Conservation (phyloP, 2,113 vertebrate genomes). For the Xiphophorus maculatus region DNA sequence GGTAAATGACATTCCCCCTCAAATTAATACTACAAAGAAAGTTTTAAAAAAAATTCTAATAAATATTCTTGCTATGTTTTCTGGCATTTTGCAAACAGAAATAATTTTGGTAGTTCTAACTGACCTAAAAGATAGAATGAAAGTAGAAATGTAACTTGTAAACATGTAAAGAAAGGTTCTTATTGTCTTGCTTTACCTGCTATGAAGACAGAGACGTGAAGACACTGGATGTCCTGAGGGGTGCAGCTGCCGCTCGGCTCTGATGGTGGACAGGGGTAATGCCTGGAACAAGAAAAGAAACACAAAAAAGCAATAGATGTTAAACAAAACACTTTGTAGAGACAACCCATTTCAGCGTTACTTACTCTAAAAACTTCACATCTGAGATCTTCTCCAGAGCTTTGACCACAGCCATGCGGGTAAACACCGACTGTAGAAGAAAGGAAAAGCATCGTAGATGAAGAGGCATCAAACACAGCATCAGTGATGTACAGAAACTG, state of each 20-base stretch:
- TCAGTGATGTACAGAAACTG: background rate
- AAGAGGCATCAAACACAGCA: background rate
- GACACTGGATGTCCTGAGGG: slow-evolving; percentile 87
- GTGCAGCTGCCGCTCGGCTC: slow-evolving; percentile 79
- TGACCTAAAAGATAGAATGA: too few species aligned
- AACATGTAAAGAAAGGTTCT: background rate
- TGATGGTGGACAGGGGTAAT: slow-evolving; percentile 84
- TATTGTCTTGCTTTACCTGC: slow-evolving; percentile 80
- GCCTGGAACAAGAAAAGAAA: slow-evolving; percentile 66
- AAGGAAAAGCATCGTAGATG: background rate
- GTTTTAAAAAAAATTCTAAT: too few species aligned
- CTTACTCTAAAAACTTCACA: slow-evolving; percentile 86
- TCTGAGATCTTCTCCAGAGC: slow-evolving; percentile 94
- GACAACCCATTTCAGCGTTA: background rate
- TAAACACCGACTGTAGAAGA: slow-evolving; percentile 89
- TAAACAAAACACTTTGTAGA: too few species aligned
- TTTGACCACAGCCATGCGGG: slow-evolving; percentile 97
- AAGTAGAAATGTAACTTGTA: background rate
- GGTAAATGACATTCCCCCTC: too few species aligned
- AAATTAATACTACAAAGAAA: too few species aligned
- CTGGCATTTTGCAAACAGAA: too few species aligned
- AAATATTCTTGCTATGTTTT: too few species aligned
- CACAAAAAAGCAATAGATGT: background rate
- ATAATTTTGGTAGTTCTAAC: too few species aligned
- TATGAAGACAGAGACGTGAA: slow-evolving; percentile 89